Percentiles rank a stretch among this genome's conserved stretches.
phyloP scores from a whole-genome alignment of 2,797 vertebrate species.

The Oceanodroma leucorhoa region DNA sequence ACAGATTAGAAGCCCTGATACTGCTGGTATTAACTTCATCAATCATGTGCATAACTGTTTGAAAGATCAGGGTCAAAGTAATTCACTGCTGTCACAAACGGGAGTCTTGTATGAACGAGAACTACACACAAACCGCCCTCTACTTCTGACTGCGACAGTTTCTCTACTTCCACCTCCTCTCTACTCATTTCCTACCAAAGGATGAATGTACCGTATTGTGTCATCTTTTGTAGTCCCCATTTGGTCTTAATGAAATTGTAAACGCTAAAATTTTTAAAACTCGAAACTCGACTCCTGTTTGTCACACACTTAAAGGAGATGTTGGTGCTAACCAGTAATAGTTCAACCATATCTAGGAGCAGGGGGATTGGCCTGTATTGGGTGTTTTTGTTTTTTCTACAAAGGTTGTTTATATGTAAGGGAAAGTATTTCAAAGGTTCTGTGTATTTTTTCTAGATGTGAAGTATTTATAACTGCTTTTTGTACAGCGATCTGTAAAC shows the following conservation, averaged over 20 bases:
- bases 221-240: not conserved
- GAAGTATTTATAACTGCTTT: slow-evolving; percentile 92
- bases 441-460: slow-evolving; percentile 93
- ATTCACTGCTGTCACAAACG: not conserved
- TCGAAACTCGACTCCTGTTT: slow-evolving; percentile 7
- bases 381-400: slow-evolving; percentile 67
- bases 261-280: not conserved
- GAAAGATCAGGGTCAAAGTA: slow-evolving; percentile 1
- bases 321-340: slow-evolving; percentile 81
- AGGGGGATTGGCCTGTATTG: not conserved
- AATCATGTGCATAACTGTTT: not conserved
- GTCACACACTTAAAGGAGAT: not conserved
- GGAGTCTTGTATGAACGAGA: not conserved
- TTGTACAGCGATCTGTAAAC: slow-evolving; percentile 88
- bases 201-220: not conserved
- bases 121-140: not conserved
- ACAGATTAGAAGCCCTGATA: not conserved
- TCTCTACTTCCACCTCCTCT: not conserved
- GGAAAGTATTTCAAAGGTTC: slow-evolving; percentile 86
- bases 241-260: not conserved
- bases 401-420: slow-evolving; percentile 85
- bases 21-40: slow-evolving; percentile 4
- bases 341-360: slow-evolving; percentile 40
- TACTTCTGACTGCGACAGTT: not conserved
- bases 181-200: not conserved